Evolutionary conservation across 2,888 invertebrate species (phyloP), one percentile per base, ranked within the genome.

Genomic region (Brachylomia viminalis): DNA sequence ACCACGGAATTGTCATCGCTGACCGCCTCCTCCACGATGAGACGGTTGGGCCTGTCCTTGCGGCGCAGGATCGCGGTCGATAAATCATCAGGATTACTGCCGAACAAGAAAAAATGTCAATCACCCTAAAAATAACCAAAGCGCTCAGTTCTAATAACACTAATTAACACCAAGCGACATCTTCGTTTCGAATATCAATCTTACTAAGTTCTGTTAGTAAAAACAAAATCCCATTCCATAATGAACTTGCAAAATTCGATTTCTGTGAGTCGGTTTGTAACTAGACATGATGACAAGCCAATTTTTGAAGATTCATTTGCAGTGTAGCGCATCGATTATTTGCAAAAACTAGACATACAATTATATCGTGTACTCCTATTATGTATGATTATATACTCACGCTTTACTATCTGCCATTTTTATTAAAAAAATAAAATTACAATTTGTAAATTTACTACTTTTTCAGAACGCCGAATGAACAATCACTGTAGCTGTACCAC

Each of bases 1-100:
- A 99, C 99, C 83, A 99, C 99, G 0, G 99, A 99, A 95, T 99
- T 99, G 95, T 99, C 99, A 97, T 99, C 99, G 95, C 99, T 99
- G 90, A 98, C 98, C 52, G 99, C 99, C 95, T 99, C 99, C 93
- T 99, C 99, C 33, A 99, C 99, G 91, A 99, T 97, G 86, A 99
- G 98, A 92, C 99, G 98, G 96, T 99, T 99, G 86, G 99, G 99
- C 94, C 99, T 98, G 95, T 99, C 99, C 97, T 99, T 99, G 93
- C 98, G 99, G 92, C 99, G 98, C 92, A 99, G 97, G 96, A 99
- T 99, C 90, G 99, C 99, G 91, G 99, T 99, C 82, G 99, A 99
- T 96, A 99, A 97, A 97, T 99, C 99, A 94, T 99, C 99, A 88
- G 97, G 97, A 85, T 88, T 87, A 72, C 87, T 88, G 92, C 98